A percentile compares a stretch with the other conserved stretches of the same genome.
Evolutionary conservation across 2,797 vertebrate species (phyloP).

Genomic region (Oophaga sylvatica): DNA sequence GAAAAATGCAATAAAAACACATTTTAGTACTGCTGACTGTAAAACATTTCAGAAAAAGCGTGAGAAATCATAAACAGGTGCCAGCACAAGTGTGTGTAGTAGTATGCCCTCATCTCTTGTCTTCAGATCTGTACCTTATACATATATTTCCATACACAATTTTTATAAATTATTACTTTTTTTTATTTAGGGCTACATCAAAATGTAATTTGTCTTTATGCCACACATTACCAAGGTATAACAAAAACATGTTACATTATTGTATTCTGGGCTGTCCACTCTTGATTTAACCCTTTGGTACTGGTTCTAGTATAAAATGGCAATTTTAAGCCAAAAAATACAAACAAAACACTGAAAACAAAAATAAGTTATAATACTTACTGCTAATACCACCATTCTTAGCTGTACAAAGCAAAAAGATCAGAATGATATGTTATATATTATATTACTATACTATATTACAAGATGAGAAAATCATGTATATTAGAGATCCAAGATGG

Average conservation of each 20-base stretch:
- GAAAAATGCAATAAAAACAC: conserved; percentile 51
- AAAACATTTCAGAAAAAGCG: background rate
- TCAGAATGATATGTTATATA: background rate
- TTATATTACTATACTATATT: background rate
- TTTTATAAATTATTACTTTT: background rate
- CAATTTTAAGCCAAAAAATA: background rate
- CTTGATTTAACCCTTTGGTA: background rate
- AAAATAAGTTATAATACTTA: conserved; percentile 75
- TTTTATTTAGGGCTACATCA: too few species aligned
- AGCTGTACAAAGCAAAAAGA: conserved; percentile 78
- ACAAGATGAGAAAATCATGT: too few species aligned
- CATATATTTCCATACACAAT: too few species aligned
- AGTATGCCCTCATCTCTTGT: too few species aligned
- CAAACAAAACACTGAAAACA: background rate
- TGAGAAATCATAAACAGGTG: background rate
- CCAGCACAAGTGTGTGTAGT: background rate
- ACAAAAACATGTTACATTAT: too few species aligned
- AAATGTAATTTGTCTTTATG: too few species aligned
- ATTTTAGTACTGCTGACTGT: background rate
- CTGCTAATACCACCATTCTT: conserved; percentile 85
- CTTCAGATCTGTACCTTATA: too few species aligned
- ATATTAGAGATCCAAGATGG: too few species aligned
- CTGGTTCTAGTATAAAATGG: background rate
- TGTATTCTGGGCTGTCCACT: background rate
- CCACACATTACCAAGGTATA: too few species aligned